Evolutionary conservation across 2,888 invertebrate species (phyloP).

Genomic region (Biston betularia): DNA sequence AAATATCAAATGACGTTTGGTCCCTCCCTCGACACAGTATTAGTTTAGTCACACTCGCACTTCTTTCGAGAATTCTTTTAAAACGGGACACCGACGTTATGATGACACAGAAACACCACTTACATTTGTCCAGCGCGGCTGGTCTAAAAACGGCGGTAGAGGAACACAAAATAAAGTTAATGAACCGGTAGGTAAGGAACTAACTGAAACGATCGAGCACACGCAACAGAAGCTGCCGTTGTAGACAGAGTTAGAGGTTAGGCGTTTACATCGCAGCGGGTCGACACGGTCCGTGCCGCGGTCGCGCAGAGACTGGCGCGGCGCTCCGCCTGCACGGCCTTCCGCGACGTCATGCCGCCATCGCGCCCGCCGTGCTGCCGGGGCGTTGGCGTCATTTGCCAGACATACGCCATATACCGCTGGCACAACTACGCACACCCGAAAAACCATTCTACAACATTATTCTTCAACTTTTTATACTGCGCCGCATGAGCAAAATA

Average conservation of each 20-base stretch:
- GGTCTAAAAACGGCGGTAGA: conserved; percentile 57
- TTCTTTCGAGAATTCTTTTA: conserved; percentile 59
- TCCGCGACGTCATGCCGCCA: conserved; percentile 52
- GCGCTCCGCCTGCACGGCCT: conserved; percentile 43
- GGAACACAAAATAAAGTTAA: conserved; percentile 73
- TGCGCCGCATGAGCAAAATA: not conserved
- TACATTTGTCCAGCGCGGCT: conserved; percentile 70
- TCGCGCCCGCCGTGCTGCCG: conserved; percentile 45
- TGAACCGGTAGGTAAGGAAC: conserved; percentile 57
- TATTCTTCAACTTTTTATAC: conserved; percentile 25
- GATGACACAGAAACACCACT: conserved; percentile 76
- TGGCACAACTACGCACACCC: conserved; percentile 46
- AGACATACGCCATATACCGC: conserved; percentile 52
- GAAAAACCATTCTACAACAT: conserved; percentile 21
- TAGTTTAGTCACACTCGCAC: conserved; percentile 65
- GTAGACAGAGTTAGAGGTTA: conserved; percentile 78
- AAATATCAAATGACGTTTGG: conserved; percentile 50
- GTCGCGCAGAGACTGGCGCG: conserved; percentile 79
- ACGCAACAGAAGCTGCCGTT: conserved; percentile 80
- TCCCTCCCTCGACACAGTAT: conserved; percentile 55
- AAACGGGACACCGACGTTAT: conserved; percentile 67
- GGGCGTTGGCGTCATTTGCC: conserved; percentile 75
- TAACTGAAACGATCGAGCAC: conserved; percentile 67
- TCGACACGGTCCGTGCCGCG: conserved; percentile 83
- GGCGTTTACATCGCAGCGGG: conserved; percentile 84